These are phyloP conservation scores for Candoia aspera DNA, from an alignment of 2,113 vertebrate species.

Conservation along the genomic window DNA sequence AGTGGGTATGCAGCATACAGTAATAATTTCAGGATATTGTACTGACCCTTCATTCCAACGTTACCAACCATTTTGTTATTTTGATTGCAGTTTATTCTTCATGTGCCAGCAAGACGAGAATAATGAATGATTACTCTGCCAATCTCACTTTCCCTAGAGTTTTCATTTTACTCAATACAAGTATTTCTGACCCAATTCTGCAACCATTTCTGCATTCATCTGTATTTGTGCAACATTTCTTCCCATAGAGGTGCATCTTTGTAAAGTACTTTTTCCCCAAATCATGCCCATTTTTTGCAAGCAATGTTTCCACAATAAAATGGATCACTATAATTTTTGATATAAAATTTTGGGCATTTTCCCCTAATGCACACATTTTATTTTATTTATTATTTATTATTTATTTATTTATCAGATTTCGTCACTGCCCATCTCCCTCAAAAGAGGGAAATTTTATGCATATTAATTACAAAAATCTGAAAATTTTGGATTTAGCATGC, in stretches of 20 bases:
- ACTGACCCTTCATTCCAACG: background rate
- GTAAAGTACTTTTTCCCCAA: background rate
- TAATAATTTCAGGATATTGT: background rate
- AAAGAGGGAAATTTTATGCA: background rate
- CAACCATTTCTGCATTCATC: background rate
- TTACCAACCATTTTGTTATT: background rate
- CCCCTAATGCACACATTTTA: background rate
- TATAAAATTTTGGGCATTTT: background rate
- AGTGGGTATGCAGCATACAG: background rate
- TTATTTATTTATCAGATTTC: too few relatives aligned
- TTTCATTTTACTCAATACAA: background rate
- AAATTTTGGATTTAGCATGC: background rate
- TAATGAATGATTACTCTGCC: background rate
- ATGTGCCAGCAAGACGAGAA: background rate
- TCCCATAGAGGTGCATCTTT: background rate
- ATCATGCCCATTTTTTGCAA: background rate
- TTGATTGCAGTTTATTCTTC: background rate
- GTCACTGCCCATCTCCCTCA: too few relatives aligned
- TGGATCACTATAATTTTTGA: background rate
- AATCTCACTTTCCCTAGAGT: background rate
- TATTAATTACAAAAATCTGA: background rate
- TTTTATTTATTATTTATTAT: too few relatives aligned
- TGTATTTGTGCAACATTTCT: background rate
- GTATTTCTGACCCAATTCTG: background rate
- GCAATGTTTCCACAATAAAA: background rate